phyloP scores from a whole-genome alignment of 2,113 vertebrate species.

The Macheiramphus alcinus region DNA sequence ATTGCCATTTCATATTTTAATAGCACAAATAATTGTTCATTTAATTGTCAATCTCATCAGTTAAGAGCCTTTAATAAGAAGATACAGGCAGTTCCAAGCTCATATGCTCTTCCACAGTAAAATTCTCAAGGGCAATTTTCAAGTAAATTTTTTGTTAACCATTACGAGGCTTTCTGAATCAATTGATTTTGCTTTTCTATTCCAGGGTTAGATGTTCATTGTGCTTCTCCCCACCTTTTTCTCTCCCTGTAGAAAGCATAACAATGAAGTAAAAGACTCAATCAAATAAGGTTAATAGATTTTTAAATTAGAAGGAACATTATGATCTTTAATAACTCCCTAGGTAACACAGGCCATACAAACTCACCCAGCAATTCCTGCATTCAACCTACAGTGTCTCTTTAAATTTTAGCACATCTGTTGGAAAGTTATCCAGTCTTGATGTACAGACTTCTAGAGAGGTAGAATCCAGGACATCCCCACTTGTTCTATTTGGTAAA shows the following conservation, averaged over 20 bases:
- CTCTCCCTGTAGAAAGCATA: background rate
- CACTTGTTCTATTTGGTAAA: background rate
- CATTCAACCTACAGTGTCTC: background rate
- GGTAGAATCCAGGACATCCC: background rate
- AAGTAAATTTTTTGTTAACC: conserved; percentile 28
- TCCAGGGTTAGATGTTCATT: background rate
- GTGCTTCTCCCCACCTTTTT: background rate
- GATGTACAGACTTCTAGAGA: background rate
- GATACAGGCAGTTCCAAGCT: background rate
- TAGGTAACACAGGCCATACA: background rate
- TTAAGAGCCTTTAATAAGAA: conserved; percentile 26
- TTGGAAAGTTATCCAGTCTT: background rate
- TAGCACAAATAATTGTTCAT: conserved; percentile 23
- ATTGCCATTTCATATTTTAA: conserved; percentile 54
- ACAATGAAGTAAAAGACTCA: background rate
- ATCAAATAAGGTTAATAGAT: background rate
- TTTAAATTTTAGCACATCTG: background rate
- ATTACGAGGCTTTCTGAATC: background rate
- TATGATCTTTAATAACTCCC: background rate
- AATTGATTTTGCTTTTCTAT: background rate
- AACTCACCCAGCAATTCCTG: background rate
- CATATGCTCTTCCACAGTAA: background rate
- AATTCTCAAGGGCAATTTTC: conserved; percentile 47
- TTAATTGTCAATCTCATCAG: conserved; percentile 15
- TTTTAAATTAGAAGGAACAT: background rate